Percentiles rank a stretch among this genome's conserved stretches.
Evolutionary conservation across 2,113 vertebrate species (phyloP).

Genomic region (Tor tambroides): DNA sequence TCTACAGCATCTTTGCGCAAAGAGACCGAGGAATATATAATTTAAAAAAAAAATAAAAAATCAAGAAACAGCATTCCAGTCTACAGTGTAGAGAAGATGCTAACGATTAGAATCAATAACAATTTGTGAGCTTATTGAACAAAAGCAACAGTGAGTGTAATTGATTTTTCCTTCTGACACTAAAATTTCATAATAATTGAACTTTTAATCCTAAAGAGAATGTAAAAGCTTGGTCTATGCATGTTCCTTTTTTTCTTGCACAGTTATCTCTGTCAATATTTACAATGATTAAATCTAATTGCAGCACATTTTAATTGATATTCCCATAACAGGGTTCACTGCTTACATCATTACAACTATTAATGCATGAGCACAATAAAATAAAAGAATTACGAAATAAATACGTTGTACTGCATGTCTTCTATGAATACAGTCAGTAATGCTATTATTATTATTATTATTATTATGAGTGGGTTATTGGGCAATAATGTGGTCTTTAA

Average conservation of each 20-base stretch:
- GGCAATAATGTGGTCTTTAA: too few species aligned
- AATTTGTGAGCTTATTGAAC: conserved; percentile 55
- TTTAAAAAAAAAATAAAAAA: not conserved
- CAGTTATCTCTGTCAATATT: not conserved
- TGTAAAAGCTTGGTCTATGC: not conserved
- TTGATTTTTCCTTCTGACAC: conserved; percentile 49
- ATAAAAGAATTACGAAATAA: not conserved
- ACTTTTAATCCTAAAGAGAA: conserved; percentile 34
- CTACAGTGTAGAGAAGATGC: conserved; percentile 47
- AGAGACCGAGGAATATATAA: too few species aligned
- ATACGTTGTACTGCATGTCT: too few species aligned
- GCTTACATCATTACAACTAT: not conserved
- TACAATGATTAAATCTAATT: not conserved
- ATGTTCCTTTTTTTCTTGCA: not conserved
- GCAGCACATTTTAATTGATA: conserved; percentile 2
- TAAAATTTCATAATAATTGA: conserved; percentile 47
- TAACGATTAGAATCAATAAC: conserved; percentile 44
- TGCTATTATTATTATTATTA: too few species aligned
- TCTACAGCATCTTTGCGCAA: too few species aligned
- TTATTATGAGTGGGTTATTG: too few species aligned
- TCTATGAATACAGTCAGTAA: too few species aligned
- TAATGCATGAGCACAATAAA: not conserved
- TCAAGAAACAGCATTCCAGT: not conserved
- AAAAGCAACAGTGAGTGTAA: conserved; percentile 52
- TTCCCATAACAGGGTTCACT: not conserved